Base-by-base conservation (phyloP, 2,888 invertebrate genomes). In the Melieria picta region DNA sequence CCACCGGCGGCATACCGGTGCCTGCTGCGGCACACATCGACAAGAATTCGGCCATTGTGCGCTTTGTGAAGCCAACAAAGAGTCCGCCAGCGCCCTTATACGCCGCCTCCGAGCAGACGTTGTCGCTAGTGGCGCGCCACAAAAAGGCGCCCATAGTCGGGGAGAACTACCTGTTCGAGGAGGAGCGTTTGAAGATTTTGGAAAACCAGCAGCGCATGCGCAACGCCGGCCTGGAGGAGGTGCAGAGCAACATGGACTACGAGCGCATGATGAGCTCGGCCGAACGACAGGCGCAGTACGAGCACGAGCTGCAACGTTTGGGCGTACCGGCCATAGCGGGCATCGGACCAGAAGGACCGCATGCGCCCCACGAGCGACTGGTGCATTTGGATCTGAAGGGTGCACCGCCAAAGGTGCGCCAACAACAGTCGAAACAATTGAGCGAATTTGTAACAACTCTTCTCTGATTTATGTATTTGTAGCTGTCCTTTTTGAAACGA, bases 371-470 rank as follows among this genome's bases (percentile, higher is more conserved):
- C 9, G 88, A 89, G 60, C 87, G 91, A 50, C 83, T 94, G 61
- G 91, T 94, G 16, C 94, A 94, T 84, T 88, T 94, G 72, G 94
- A 94, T 84, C 84, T 94, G 56, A 94, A 94, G 84, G 94, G 93
- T 46, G 93, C 93, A 3, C 92, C 93, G 42, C 92, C 93, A 10
- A 90, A 90, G 78, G 82, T 87, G 48, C 47, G 16, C 52, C 1
- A 16, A 5, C 0, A 61, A 66, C 13, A 5, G 4, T 46, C 4
- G 11, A 7, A 63, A 6, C 16, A 30, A 30, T 61, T 50, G 67
- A 9, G 11, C 42, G 1, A 67, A 46, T 56, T 42, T 16, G 1
- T 65, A n/a, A 11, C n/a, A 4, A 62, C 56, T 16, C 63, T 13
- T 13, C 1, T 30, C 2, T 30, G 2, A 30, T 30, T 71, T 30